Conservation (phyloP, 2,113 vertebrate species). For the Irena cyanogastra region DNA sequence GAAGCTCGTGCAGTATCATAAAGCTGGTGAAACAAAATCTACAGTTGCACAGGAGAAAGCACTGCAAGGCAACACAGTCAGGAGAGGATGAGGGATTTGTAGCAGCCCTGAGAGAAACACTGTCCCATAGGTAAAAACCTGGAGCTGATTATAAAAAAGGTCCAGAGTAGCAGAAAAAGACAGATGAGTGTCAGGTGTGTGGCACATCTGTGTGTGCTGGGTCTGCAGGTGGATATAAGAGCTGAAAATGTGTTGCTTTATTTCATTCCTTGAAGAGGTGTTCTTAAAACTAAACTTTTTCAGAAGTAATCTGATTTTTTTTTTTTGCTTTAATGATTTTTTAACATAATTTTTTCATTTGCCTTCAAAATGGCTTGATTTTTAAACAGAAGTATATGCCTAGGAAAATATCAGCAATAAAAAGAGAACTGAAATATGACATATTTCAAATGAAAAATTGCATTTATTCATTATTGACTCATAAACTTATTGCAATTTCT, state of each 20-base stretch:
- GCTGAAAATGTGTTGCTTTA: neutral
- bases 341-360: neutral
- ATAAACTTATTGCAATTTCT: too few species aligned
- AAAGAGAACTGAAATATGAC: neutral
- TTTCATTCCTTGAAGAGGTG: neutral
- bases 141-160: neutral
- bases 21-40: neutral
- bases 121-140: neutral
- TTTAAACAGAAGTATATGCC: neutral
- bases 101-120: neutral
- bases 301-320: neutral
- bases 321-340: neutral
- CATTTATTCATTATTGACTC: neutral
- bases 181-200: accelerated
- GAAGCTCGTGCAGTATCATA: neutral
- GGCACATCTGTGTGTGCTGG: accelerated
- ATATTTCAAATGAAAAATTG: neutral
- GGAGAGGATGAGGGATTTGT: neutral
- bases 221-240: neutral
- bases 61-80: neutral
- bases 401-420: neutral
- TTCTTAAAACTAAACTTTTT: neutral
- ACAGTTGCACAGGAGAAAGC: neutral
- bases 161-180: neutral
- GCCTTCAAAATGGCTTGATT: neutral